Evolutionary conservation across 2,888 invertebrate species (phyloP), one percentile per base, ranked within the genome.

Genomic region (Antheraea yamamai): DNA sequence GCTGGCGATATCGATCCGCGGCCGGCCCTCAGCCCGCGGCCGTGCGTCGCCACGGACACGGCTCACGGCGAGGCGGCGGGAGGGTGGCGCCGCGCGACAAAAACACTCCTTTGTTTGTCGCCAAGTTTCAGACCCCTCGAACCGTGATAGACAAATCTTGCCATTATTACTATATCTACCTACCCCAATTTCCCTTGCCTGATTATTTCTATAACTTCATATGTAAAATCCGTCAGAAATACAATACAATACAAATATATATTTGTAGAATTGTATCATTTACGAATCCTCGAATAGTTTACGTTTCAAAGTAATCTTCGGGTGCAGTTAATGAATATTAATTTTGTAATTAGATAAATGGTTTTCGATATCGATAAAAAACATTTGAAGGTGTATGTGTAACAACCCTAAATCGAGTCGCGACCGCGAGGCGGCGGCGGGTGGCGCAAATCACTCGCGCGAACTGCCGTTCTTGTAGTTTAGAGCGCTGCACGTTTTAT

Each of bases 391-490:
- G 64, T 70, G 35, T 39, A 39, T 47, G 58, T 72, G 71, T 47
- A 78, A 76, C 77, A 78, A 92, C 85, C 85, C 93, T 83, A 92
- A 91, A 89, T 82, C 83, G 83, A 85, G 90, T 88, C 92, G 93
- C 93, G 93, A 90, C 91, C 92, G 87, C 91, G 90, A 87, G 83
- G 90, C 87, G 83, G 86, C 85, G 86, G 87, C 89, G 93, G 94
- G 94, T 91, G 94, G 94, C 88, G 92, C 94, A 91, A 93, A 92
- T 94, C 94, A 94, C 90, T 93, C 94, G 94, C 94, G 94, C 92
- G 93, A 88, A 94, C 93, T 92, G 92, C 94, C 93, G 92, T 89
- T 94, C 93, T 93, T 92, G 86, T 88, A 90, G 88, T 87, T 84
- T 87, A 82, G 85, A 84, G 88, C 85, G 91, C 80, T 87, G 88